Percentiles rank a stretch among this genome's conserved stretches.
These are phyloP conservation scores for Microhierax caerulescens DNA, from an alignment of 2,797 vertebrate species.

Conservation along the genomic window DNA sequence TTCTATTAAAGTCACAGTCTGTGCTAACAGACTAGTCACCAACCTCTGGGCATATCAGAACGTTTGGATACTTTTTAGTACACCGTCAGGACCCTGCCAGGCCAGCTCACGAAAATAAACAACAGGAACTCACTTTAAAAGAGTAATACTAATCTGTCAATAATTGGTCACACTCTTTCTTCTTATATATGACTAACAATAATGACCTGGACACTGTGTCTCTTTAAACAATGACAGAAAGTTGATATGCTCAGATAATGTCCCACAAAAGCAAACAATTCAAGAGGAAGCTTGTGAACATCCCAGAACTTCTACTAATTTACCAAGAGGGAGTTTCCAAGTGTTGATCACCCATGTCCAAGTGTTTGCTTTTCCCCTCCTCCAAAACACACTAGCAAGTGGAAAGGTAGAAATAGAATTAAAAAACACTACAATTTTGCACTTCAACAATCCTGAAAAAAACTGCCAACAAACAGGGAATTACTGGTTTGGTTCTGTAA, in stretches of 20 bases:
- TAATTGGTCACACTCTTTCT: not conserved
- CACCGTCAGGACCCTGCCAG: not conserved
- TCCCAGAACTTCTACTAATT: not conserved
- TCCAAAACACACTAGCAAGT: not conserved
- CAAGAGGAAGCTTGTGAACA: not conserved
- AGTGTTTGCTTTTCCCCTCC: not conserved
- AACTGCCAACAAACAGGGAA: not conserved
- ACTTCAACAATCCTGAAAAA: not conserved
- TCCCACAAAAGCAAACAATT: not conserved
- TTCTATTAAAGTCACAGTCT: not conserved
- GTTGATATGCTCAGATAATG: not conserved
- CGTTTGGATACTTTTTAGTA: not conserved
- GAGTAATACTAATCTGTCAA: not conserved
- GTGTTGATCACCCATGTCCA: not conserved
- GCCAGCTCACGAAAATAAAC: not conserved
- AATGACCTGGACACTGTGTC: not conserved
- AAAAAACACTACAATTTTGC: not conserved
- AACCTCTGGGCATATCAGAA: not conserved
- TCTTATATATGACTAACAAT: not conserved
- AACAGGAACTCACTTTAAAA: not conserved
- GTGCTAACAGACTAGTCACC: not conserved
- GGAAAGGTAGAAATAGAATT: not conserved
- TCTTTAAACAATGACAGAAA: not conserved
- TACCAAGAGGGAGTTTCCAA: constrained; percentile 1
- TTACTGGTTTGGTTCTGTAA: not conserved